Evolutionary conservation across 2,797 vertebrate species (phyloP), one percentile per base, ranked within the genome.

Genomic region (Paratrypauchen microcephalus): DNA sequence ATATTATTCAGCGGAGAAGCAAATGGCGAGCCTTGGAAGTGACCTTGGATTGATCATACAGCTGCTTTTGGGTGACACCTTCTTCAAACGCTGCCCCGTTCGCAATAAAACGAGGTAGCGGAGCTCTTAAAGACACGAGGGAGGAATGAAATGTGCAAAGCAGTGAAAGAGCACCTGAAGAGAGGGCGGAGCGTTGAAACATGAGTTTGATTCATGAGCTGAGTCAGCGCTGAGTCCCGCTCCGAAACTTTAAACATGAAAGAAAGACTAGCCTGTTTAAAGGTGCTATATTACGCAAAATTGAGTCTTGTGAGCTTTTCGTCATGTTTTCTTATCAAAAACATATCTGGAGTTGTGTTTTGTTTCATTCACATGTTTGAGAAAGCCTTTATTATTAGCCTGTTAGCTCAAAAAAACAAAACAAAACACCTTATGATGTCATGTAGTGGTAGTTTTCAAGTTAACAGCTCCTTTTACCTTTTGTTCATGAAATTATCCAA

Each of bases 91-190:
- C 32, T 28, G 50, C 39, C 61, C 68, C 41, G 30, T 48, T 23
- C 36, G 72, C 66, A 36, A 55, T 67, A 71, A 78, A 58, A 11
- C 4, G 60, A 32, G 50, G 65, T 60, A 59, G 70, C 21, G 69
- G 74, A 13, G 54, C 75, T 73, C 66, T 78, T 80, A 76, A 81
- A 75, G 71, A 69, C 78, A 75, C 70, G 12, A 67, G 32, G 68
- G 73, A 2, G 16, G 65, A 77, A 70, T 72, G 64, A 85, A 80
- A 68, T 2, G 52, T 74, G 76, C 48, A 23, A 41, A 70, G 74
- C 73, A 82, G 83, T 89, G 73, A 76, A 73, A 81, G 55, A 68
- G 72, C 87, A 92, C 90, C 89, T 90, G 87, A 81, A 80, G 79
- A 75, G 71, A 88, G 80, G 81, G 66, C 28, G 0, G 71, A 57